Evolutionary conservation across 1,140 invertebrate species (phyloP).

Genomic region (Saccostrea echinata): DNA sequence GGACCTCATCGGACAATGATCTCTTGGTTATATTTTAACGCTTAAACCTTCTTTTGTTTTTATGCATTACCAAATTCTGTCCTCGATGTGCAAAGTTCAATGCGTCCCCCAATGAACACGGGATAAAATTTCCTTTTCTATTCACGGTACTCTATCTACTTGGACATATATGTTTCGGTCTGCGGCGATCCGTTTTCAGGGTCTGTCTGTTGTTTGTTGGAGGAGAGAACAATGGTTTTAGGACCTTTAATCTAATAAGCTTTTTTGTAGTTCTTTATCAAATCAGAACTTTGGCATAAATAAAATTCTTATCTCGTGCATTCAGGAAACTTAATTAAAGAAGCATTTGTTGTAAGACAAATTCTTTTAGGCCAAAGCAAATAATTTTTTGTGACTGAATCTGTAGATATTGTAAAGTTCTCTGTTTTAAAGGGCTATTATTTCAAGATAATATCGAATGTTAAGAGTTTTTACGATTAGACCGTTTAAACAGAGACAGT

Average conservation of each 20-base stretch:
- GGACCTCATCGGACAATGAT: background rate
- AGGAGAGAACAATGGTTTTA: background rate
- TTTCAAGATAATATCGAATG: too few relatives aligned
- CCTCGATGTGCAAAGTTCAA: slow-evolving; percentile 11
- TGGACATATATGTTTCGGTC: slow-evolving; percentile 9
- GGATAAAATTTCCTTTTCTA: slow-evolving; percentile 34
- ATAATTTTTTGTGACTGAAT: background rate
- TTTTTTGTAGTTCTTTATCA: slow-evolving; percentile 37
- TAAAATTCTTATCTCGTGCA: slow-evolving; percentile 34
- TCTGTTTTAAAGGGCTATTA: too few relatives aligned
- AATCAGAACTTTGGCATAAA: slow-evolving; percentile 29
- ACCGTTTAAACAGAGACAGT: too few relatives aligned
- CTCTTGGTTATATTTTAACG: background rate
- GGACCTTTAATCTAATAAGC: slow-evolving; percentile 37
- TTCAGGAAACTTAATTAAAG: slow-evolving; percentile 37
- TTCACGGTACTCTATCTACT: background rate
- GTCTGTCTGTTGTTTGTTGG: background rate
- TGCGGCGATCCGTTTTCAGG: background rate
- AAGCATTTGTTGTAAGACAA: slow-evolving; percentile 28
- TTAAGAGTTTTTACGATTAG: too few relatives aligned
- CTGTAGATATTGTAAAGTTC: too few relatives aligned
- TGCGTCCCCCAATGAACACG: background rate
- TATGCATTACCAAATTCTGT: background rate
- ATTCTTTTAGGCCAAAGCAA: slow-evolving; percentile 28
- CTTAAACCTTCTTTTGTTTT: background rate